A percentile compares a stretch with the other conserved stretches of the same genome.
phyloP scores from a whole-genome alignment of 2,888 invertebrate species.

The Cephonodes hylas region DNA sequence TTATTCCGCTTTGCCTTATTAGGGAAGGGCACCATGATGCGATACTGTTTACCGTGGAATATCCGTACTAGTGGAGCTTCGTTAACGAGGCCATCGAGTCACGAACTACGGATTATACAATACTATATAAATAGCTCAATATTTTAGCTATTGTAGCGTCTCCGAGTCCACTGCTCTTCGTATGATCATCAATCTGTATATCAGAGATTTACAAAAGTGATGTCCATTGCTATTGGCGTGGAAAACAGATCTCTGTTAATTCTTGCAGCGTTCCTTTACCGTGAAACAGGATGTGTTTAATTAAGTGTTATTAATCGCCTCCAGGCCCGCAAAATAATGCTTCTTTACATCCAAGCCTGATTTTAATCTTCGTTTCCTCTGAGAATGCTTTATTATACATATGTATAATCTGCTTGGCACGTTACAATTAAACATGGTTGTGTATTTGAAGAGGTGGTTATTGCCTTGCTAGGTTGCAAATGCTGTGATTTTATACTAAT shows the following conservation, averaged over 20 bases:
- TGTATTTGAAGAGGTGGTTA: not conserved
- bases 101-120: not conserved
- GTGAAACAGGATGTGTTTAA: conserved; percentile 27
- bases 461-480: not conserved
- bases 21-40: not conserved
- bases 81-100: conserved; percentile 2
- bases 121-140: not conserved
- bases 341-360: conserved; percentile 29
- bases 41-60: not conserved
- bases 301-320: conserved; percentile 49
- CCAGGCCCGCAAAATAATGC: conserved; percentile 41
- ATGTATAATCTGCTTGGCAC: conserved; percentile 28
- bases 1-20: not conserved
- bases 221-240: not conserved
- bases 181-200: not conserved
- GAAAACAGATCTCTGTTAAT: not conserved
- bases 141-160: not conserved
- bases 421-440: conserved; percentile 20
- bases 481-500: too few species aligned
- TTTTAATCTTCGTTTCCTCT: conserved; percentile 39
- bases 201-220: not conserved
- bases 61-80: not conserved
- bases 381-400: conserved; percentile 34
- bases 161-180: not conserved
- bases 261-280: not conserved